Base-by-base conservation (phyloP, 2,888 invertebrate genomes). In the Mesoligia furuncula region DNA sequence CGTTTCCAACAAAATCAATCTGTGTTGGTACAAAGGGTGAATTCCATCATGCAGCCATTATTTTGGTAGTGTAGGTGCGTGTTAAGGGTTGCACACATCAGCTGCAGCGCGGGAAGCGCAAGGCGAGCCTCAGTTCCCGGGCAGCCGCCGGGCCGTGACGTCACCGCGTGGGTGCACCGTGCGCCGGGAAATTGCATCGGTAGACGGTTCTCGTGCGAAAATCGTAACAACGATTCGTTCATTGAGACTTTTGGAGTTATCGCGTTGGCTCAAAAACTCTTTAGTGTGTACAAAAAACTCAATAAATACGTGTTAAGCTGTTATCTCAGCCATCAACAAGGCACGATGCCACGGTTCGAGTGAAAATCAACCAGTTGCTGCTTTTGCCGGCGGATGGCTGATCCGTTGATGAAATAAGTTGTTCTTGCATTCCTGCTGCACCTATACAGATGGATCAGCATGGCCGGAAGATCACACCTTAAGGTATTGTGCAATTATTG, bases 401-500 rank as follows among this genome's bases (percentile, higher is more conserved):
- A 54, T 54, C 11, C 17, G 51, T 17, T n/a, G n/a, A 36, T 20
- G 69, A 54, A 39, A 20, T 11, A n/a, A n/a, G 20, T 20, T 36
- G 36, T 17, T n/a, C 36, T 54, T 36, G 54, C 36, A 39, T 39
- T n/a, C 11, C 69, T n/a, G n/a, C 54, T 20, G 54, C n/a, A 8
- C 36, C 36, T 4, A n/a, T 24, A n/a, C 20, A 54, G 6, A 68
- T 36, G 36, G 36, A 51, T 36, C 17, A 69, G 36, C n/a, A 54
- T 69, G 36, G 36, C 69, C n/a, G 11, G n/a, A n/a, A 69, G n/a
- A n/a, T 24, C 24, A 51, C 36, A 17, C 24, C 36, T 54, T n/a
- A 39, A 69, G 69, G 69, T 69, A 69, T 39, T n/a, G 69, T 69
- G 36, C 9, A 69, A 36, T 36, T 68, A 24, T 24, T 51, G 6